phyloP scores from a whole-genome alignment of 2,113 vertebrate genomes.

The Burhinus oedicnemus region DNA sequence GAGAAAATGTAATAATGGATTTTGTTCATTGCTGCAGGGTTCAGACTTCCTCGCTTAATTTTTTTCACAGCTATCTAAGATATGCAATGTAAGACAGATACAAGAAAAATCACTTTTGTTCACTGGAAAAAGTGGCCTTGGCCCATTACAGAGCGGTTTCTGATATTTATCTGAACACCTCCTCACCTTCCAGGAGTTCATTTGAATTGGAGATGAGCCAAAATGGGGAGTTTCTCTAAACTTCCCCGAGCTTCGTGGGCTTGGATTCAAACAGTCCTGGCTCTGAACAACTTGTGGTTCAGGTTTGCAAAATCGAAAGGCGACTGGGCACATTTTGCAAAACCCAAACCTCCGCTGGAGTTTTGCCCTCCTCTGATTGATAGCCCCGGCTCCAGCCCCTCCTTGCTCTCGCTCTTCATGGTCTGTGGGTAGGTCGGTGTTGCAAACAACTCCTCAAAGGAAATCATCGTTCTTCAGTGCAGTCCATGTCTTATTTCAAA shows the following conservation, averaged over 20 bases:
- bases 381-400: not conserved
- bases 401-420: not conserved
- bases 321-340: not conserved
- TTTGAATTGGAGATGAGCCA: constrained; percentile 1
- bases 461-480: not conserved
- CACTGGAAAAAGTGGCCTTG: not conserved
- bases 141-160: not conserved
- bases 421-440: not conserved
- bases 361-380: not conserved
- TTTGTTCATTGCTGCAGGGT: not conserved
- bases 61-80: not conserved
- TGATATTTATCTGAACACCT: constrained; percentile 20
- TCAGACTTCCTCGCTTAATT: not conserved
- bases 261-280: not conserved
- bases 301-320: not conserved
- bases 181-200: constrained; percentile 37
- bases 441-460: not conserved
- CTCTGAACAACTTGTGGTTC: not conserved
- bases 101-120: constrained; percentile 1
- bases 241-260: not conserved
- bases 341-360: not conserved
- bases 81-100: not conserved
- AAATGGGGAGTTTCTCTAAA: not conserved
- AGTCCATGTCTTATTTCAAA: constrained; percentile 20
- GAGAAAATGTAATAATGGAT: not conserved